phyloP scores from a whole-genome alignment of 2,797 vertebrate genomes.

The Cyprinodon diabolis region DNA sequence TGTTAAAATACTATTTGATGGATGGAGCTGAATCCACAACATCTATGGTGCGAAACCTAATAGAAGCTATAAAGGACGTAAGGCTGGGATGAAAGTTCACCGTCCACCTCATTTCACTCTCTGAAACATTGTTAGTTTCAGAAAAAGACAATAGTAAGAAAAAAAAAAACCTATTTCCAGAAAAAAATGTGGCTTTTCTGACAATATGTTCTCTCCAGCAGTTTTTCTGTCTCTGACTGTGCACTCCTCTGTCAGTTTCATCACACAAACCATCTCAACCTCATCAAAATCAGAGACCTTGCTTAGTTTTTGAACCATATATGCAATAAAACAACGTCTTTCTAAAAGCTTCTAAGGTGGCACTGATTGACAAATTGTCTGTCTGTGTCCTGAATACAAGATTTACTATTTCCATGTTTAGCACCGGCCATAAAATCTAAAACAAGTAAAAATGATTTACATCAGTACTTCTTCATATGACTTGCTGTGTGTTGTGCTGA shows the following conservation, averaged over 20 bases:
- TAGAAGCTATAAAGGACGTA: neutral
- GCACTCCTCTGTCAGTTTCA: conserved; percentile 13
- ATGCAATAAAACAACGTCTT: neutral
- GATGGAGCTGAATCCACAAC: neutral
- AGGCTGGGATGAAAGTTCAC: neutral
- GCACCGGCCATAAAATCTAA: neutral
- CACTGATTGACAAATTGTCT: conserved; percentile 12
- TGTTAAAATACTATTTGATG: neutral
- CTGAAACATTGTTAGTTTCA: conserved; percentile 9
- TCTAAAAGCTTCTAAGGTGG: conserved; percentile 1
- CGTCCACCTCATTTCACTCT: neutral
- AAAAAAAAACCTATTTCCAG: too few relatives aligned
- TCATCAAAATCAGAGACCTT: conserved; percentile 12
- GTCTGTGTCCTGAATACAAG: conserved; percentile 22
- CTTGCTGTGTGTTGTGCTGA: neutral
- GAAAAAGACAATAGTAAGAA: too few relatives aligned
- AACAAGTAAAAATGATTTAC: neutral
- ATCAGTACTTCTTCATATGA: neutral
- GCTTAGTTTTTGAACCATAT: conserved; percentile 1
- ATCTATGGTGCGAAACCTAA: neutral
- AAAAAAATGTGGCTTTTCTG: conserved; percentile 22
- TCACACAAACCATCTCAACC: conserved; percentile 24
- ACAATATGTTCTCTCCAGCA: conserved; percentile 34
- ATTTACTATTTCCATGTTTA: conserved; percentile 16
- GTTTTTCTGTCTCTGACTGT: conserved; percentile 31